Conservation (phyloP, 2,797 vertebrate genomes). For the Mergus octosetaceus region DNA sequence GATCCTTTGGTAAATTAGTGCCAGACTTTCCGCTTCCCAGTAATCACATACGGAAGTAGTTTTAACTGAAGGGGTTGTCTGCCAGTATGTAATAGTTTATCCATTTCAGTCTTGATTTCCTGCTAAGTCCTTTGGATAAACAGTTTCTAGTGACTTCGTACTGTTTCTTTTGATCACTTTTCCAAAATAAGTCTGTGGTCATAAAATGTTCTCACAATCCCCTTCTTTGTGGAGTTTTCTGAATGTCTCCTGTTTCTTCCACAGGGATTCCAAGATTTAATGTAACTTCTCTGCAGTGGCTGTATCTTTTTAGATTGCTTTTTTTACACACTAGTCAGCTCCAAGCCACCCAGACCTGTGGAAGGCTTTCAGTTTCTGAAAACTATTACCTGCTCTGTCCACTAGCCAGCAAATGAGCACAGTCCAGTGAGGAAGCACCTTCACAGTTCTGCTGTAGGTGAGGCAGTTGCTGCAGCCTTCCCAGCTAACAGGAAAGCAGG, state of each 20-base stretch:
- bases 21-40: constrained; percentile 10
- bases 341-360: not conserved
- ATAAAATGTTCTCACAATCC: constrained; percentile 34
- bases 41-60: not conserved
- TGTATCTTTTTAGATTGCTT: not conserved
- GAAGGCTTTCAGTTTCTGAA: not conserved
- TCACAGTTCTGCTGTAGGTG: not conserved
- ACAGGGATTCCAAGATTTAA: constrained; percentile 16
- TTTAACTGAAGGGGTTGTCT: not conserved
- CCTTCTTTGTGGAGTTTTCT: constrained; percentile 42
- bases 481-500: not conserved
- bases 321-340: not conserved
- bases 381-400: not conserved
- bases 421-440: rapidly evolving
- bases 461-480: rapidly evolving
- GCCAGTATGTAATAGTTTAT: not conserved
- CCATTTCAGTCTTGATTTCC: constrained; percentile 7
- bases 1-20: constrained; percentile 3
- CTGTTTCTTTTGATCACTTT: constrained; percentile 23
- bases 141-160: constrained; percentile 39
- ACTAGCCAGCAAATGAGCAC: not conserved
- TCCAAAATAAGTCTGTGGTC: constrained; percentile 6
- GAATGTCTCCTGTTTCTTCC: not conserved
- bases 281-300: not conserved
- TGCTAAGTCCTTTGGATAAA: constrained; percentile 42